Conservation (phyloP, 2,113 vertebrate genomes). For the Pelusios castaneus region DNA sequence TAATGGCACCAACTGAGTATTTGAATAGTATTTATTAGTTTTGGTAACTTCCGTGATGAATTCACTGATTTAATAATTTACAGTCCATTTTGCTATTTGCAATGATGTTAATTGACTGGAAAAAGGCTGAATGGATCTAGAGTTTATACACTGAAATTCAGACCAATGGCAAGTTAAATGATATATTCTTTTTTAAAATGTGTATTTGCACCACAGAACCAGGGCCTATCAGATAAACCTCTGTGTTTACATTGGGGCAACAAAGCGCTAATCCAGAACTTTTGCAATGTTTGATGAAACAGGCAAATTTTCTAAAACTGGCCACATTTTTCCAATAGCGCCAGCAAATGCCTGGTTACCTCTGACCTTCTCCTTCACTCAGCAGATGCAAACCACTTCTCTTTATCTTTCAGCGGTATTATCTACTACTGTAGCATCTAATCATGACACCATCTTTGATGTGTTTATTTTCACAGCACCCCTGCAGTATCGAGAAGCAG, state of each 20-base stretch:
- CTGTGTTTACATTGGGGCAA: neutral
- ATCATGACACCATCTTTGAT: neutral
- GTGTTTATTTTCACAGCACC: neutral
- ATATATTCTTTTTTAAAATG: neutral
- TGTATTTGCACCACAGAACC: too few relatives aligned
- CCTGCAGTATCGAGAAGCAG: neutral
- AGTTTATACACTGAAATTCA: neutral
- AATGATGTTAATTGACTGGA: neutral
- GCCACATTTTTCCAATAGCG: neutral
- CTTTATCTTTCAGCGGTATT: neutral
- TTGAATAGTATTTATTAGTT: neutral
- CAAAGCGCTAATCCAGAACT: neutral
- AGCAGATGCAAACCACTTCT: neutral
- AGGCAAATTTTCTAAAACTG: neutral
- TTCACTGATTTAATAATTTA: slow-evolving; percentile 20
- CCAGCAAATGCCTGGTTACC: neutral
- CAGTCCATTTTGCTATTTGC: neutral
- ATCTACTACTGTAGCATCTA: neutral
- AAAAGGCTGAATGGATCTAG: neutral
- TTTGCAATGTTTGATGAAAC: neutral
- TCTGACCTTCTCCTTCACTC: neutral
- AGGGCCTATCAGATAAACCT: neutral
- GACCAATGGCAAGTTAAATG: neutral
- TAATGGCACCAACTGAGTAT: slow-evolving; percentile 31
- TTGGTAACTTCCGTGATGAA: slow-evolving; percentile 14